Evolutionary conservation across 2,888 invertebrate genomes (phyloP).

Genomic region (Sthenelais limicola): DNA sequence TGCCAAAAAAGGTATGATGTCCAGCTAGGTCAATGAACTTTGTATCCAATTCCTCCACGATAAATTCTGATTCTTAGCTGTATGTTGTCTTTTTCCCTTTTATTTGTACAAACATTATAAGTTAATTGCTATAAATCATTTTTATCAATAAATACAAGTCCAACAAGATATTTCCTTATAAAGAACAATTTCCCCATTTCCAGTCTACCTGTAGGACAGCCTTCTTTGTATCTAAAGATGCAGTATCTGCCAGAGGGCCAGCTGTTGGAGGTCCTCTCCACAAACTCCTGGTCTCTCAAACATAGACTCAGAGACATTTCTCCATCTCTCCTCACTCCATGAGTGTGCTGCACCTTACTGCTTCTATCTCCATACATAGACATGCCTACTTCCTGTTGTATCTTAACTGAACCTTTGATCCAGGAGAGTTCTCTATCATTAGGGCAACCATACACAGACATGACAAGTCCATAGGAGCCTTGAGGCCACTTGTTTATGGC

Average conservation of each 20-base stretch:
- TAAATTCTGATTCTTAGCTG: no score
- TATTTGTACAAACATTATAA: no score
- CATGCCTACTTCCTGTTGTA: background rate
- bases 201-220: conserved; percentile 8
- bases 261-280: background rate
- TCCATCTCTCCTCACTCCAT: background rate
- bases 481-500: no score
- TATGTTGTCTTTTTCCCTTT: no score
- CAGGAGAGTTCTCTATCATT: conserved; percentile 1
- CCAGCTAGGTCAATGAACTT: no score
- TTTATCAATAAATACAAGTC: no score
- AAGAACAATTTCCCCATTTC: no score
- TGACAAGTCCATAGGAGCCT: conserved; percentile 10
- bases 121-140: no score
- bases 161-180: no score
- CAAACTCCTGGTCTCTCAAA: conserved; percentile 22
- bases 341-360: no score
- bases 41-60: no score
- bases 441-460: conserved; percentile 27
- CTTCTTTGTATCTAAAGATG: background rate
- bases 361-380: conserved; percentile 2
- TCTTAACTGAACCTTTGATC: background rate
- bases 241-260: conserved; percentile 11
- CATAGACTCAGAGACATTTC: background rate
- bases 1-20: no score